Percentiles rank a stretch among this genome's conserved stretches.
These are phyloP conservation scores for Oncorhynchus kisutch DNA, from an alignment of 2,113 vertebrate species.

Conservation along the genomic window DNA sequence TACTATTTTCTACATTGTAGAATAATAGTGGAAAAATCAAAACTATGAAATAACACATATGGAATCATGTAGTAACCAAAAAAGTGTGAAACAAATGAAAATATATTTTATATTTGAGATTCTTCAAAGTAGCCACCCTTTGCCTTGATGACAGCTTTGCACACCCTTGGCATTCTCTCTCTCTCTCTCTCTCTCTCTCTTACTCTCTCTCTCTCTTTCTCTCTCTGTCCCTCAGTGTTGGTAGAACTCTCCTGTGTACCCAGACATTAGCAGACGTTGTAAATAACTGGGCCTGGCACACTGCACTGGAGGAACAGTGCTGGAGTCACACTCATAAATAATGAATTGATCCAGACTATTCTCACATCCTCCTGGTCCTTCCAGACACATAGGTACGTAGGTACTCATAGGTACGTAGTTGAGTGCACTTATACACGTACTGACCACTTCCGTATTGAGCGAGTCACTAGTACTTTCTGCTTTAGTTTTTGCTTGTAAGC, in stretches of 20 bases:
- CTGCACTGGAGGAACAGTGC: slow-evolving; percentile 35
- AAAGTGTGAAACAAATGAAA: too few relatives aligned
- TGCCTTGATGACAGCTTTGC: too few relatives aligned
- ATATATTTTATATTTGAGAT: too few relatives aligned
- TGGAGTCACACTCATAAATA: slow-evolving; percentile 46
- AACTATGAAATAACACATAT: too few relatives aligned
- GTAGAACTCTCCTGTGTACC: not conserved
- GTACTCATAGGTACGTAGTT: not conserved
- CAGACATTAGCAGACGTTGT: not conserved
- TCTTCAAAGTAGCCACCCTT: too few relatives aligned
- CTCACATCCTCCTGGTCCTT: not conserved
- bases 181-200: not conserved
- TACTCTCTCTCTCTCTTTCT: not conserved
- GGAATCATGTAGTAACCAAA: too few relatives aligned
- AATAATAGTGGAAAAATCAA: too few relatives aligned
- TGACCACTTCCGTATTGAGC: too few relatives aligned
- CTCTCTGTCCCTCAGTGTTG: not conserved
- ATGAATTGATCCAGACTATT: slow-evolving; percentile 27
- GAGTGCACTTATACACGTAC: not conserved
- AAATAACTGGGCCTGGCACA: not conserved
- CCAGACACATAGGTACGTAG: not conserved
- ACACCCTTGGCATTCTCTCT: not conserved
- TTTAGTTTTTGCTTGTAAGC: too few relatives aligned
- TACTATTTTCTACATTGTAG: too few relatives aligned
- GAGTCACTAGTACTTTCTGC: too few relatives aligned